phyloP scores from a whole-genome alignment of 2,797 vertebrate species.

The Tangara arthus region DNA sequence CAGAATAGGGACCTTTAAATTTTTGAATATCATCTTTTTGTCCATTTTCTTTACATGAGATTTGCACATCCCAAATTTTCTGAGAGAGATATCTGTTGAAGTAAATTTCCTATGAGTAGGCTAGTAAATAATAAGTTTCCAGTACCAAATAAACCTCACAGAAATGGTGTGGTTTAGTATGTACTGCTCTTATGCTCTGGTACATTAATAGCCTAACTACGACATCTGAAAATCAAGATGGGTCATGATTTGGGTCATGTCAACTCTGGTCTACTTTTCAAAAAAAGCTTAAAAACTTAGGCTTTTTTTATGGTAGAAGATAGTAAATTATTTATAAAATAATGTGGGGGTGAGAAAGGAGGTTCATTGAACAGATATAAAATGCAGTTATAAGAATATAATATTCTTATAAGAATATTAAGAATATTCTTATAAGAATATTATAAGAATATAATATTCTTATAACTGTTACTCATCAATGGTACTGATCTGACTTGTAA shows the following conservation, averaged over 20 bases:
- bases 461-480: neutral
- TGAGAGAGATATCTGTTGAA: neutral
- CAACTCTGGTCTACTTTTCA: neutral
- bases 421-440: neutral
- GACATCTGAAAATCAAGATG: neutral
- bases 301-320: neutral
- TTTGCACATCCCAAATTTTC: neutral
- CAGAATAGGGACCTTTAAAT: neutral
- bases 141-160: neutral
- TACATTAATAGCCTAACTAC: neutral
- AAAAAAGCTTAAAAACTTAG: neutral
- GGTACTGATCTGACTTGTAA: neutral
- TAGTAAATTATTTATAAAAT: neutral
- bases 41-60: neutral
- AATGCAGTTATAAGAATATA: neutral
- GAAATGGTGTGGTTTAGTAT: neutral
- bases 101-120: neutral
- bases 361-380: neutral
- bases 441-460: neutral
- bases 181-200: neutral
- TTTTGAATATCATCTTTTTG: neutral
- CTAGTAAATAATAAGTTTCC: neutral
- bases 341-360: accelerated
- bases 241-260: accelerated
- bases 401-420: neutral